Conservation (phyloP, 2,113 vertebrate genomes). For the Onychostruthus taczanowskii region DNA sequence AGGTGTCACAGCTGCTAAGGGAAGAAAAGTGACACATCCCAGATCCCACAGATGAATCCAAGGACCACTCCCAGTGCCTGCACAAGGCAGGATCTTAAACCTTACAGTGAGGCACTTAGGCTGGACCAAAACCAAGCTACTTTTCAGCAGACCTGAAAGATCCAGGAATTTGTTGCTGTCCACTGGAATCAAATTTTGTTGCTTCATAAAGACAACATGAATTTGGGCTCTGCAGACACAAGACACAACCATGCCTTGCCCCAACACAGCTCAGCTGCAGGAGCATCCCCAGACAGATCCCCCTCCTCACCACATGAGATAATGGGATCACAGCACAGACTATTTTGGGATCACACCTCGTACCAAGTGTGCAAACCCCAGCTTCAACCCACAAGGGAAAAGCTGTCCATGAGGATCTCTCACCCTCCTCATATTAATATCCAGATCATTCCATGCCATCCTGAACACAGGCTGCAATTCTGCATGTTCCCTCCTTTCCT, state of each 20-base stretch:
- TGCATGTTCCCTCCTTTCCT: not conserved
- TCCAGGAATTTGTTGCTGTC: not conserved
- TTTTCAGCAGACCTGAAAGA: not conserved
- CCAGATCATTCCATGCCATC: accelerated
- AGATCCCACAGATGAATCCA: not conserved
- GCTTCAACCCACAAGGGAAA: not conserved
- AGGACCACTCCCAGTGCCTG: not conserved
- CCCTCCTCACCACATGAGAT: not conserved
- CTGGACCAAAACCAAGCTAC: not conserved
- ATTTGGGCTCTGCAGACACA: not conserved
- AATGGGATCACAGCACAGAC: not conserved
- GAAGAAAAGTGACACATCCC: not conserved
- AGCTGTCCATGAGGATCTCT: not conserved
- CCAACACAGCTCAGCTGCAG: not conserved
- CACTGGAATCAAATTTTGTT: not conserved
- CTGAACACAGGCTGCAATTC: not conserved
- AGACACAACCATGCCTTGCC: not conserved
- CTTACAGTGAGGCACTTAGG: not conserved
- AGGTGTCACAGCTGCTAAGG: not conserved
- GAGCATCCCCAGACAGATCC: not conserved
- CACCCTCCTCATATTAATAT: not conserved
- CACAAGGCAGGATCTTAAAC: not conserved
- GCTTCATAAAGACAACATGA: not conserved
- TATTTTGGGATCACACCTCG: not conserved
- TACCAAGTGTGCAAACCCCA: not conserved